Conservation (phyloP, 2,797 vertebrate genomes). For the Cheirogaleus major region DNA sequence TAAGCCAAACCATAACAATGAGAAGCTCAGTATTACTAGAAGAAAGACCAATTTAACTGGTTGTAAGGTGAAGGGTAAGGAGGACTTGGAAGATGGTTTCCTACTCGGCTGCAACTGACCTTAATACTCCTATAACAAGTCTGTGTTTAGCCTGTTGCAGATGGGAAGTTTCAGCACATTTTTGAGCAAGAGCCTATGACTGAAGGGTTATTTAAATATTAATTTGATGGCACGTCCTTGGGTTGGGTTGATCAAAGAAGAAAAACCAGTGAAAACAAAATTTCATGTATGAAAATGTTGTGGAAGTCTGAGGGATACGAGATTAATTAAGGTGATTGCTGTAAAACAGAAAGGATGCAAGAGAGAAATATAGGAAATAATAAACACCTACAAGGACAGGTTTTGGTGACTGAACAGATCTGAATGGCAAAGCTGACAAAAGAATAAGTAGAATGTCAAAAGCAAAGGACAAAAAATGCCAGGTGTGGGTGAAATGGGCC, state of each 20-base stretch:
- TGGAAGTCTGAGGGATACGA: not conserved
- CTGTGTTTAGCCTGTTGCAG: not conserved
- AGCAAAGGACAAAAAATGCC: not conserved
- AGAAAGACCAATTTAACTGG: not conserved
- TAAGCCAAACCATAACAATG: fast-evolving
- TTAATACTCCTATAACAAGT: not conserved
- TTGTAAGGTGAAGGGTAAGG: not conserved
- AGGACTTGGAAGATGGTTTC: not conserved
- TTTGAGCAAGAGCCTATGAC: not conserved
- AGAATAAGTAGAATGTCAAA: not conserved
- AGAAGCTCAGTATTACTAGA: not conserved
- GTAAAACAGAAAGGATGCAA: not conserved
- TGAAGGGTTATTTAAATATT: not conserved
- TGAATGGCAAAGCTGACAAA: not conserved
- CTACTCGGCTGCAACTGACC: not conserved
- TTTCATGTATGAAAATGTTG: not conserved
- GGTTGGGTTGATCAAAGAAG: not conserved
- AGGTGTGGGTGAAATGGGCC: not conserved
- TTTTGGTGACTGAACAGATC: not conserved
- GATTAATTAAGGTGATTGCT: not conserved
- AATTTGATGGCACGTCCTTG: not conserved
- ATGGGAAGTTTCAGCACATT: not conserved
- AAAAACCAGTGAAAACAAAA: not conserved
- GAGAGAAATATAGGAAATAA: not conserved
- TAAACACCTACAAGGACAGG: no score